Evolutionary conservation across 2,888 invertebrate genomes (phyloP).

Genomic region (Salticus scenicus): DNA sequence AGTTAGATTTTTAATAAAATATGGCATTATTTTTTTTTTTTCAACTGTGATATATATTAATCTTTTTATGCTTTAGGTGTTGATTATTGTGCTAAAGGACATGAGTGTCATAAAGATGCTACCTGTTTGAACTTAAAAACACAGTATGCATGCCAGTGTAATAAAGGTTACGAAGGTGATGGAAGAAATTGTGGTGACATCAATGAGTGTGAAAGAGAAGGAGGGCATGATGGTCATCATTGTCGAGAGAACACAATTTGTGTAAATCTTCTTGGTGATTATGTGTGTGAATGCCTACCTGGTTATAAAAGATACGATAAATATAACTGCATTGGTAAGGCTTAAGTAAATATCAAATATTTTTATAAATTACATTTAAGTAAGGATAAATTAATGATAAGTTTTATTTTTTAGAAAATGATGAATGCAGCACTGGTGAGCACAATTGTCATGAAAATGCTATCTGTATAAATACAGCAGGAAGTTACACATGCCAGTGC

Average conservation of each 20-base stretch:
- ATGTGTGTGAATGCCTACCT: constrained; percentile 87
- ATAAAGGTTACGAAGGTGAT: constrained; percentile 91
- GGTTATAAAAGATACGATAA: constrained; percentile 84
- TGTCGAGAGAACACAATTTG: constrained; percentile 89
- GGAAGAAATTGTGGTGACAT: constrained; percentile 83
- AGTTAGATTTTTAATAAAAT: no score
- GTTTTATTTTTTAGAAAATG: constrained; percentile 85
- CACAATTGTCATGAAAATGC: constrained; percentile 87
- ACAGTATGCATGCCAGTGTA: constrained; percentile 92
- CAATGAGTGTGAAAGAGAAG: constrained; percentile 88
- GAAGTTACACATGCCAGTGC: constrained; percentile 84
- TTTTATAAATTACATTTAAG: no score
- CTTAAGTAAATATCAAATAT: not conserved
- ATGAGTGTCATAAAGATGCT: constrained; percentile 92
- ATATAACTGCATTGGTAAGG: constrained; percentile 72
- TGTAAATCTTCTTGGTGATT: constrained; percentile 87
- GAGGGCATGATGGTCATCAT: constrained; percentile 87
- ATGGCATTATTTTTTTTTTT: no score
- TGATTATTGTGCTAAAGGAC: constrained; percentile 89
- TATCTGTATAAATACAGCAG: constrained; percentile 86
- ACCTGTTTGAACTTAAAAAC: constrained; percentile 93
- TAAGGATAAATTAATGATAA: not conserved
- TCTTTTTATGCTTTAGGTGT: constrained; percentile 80
- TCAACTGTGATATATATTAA: no score
- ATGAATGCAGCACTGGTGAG: constrained; percentile 84